Evolutionary conservation across 92 coral and sea anemone genomes (phyloP), one percentile per base, ranked within the genome.

Genomic region (Galaxea fascicularis): DNA sequence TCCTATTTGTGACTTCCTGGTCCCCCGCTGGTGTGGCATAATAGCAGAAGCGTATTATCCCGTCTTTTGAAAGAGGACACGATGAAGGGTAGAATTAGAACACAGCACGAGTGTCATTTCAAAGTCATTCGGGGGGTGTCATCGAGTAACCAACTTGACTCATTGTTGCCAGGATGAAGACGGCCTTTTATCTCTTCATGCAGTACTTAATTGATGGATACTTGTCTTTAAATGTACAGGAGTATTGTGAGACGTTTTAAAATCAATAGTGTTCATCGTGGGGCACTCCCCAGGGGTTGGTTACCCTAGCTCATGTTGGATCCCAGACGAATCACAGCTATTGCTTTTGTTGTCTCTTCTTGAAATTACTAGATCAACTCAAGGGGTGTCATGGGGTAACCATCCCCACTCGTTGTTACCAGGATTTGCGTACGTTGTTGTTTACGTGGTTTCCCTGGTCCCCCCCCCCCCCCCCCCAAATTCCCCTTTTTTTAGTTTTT

Each of bases 391-490:
- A 60, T 60, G 66, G 29, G 66, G 66, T 60, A 1, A 60, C 66
- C 66, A 60, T 60, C 66, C 66, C 66, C 66, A 60, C 66, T 60
- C 66, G 66, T 60, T 60, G 66, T 60, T 60, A 28, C 70, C 70
- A 65, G 70, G 70, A 26, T 65, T 65, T 25, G 4, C 41, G 44
- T 62, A 21, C 22, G 63, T 57, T 57, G 63, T 21, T 62, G 9
- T 62, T 62, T 21, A 62, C 35, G 41, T 65, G 70, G 41, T 26
- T 25, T 65, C 13, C 39, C 65, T 59, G 25, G 39, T 13, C 27
- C 39, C 39, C 41, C 70, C 70, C 70, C 9, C 4, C 27, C 2
- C 4, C 70, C 70, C 70, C 27, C 8, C 8, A 20, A 6, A 10
- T 29, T 10, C 41, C 27, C 14, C 15, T 65, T 65, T 65, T 26